Evolutionary conservation across 2,888 invertebrate species (phyloP).

Genomic region (Parelbella ahira): DNA sequence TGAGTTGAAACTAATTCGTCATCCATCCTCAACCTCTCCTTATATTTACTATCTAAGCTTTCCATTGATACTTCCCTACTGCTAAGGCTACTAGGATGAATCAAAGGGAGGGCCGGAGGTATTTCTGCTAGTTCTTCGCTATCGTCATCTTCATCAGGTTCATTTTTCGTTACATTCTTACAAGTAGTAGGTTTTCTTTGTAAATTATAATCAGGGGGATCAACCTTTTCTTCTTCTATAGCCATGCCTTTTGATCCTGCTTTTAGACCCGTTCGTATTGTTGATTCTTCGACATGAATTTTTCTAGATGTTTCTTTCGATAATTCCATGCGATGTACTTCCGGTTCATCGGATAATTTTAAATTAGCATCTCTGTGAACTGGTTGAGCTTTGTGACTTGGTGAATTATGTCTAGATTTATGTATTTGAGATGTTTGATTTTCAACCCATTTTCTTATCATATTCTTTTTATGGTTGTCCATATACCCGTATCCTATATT

Average conservation of each 20-base stretch:
- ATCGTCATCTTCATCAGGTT: slow-evolving; percentile 86
- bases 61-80: slow-evolving; percentile 92
- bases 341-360: slow-evolving; percentile 51
- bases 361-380: slow-evolving; percentile 48
- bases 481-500: slow-evolving; percentile 90
- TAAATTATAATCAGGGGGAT: slow-evolving; percentile 55
- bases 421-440: slow-evolving; percentile 92
- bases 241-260: slow-evolving; percentile 70
- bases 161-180: slow-evolving; percentile 61
- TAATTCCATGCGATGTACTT: slow-evolving; percentile 66
- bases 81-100: slow-evolving; percentile 85
- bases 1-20: slow-evolving; percentile 78
- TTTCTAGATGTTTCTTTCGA: slow-evolving; percentile 77
- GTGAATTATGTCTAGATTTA: slow-evolving; percentile 81
- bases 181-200: slow-evolving; percentile 45
- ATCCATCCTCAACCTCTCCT: slow-evolving; percentile 84
- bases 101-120: slow-evolving; percentile 89
- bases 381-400: slow-evolving; percentile 58
- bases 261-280: slow-evolving; percentile 82
- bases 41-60: slow-evolving; percentile 87
- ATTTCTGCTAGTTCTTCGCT: slow-evolving; percentile 89
- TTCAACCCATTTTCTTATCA: slow-evolving; percentile 96
- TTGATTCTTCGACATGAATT: slow-evolving; percentile 80
- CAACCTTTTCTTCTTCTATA: slow-evolving; percentile 73
- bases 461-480: slow-evolving; percentile 95